Conservation (phyloP, 2,113 vertebrate species). For the Microcebus murinus region DNA sequence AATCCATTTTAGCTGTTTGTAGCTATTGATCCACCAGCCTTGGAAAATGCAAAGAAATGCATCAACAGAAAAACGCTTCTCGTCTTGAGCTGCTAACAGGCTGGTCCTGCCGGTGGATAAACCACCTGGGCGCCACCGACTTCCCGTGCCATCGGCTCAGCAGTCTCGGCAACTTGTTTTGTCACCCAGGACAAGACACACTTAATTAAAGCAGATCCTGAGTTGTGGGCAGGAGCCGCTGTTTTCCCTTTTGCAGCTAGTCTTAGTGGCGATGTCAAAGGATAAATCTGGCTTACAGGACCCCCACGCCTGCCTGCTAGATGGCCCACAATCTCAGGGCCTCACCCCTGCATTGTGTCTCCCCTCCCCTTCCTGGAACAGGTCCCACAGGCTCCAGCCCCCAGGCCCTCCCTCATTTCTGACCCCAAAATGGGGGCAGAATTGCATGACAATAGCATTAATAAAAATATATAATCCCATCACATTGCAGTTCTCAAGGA, state of each 20-base stretch:
- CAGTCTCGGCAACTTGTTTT: conserved; percentile 6
- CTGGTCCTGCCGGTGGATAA: conserved; percentile 11
- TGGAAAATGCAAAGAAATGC: conserved; percentile 60
- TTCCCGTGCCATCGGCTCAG: not conserved
- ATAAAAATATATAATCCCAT: not conserved
- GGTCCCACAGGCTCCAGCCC: not conserved
- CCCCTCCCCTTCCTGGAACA: not conserved
- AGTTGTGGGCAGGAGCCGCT: not conserved
- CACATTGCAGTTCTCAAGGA: not conserved
- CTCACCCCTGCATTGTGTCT: not conserved
- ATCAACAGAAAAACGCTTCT: conserved; percentile 41
- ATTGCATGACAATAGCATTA: not conserved
- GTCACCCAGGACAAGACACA: conserved; percentile 51
- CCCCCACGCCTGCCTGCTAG: not conserved
- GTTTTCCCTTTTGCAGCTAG: not conserved
- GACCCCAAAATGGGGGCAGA: not conserved
- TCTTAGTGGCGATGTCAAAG: not conserved
- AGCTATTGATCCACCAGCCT: conserved; percentile 67
- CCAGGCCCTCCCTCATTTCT: not conserved
- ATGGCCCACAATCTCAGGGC: accelerated
- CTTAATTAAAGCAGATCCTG: conserved; percentile 46
- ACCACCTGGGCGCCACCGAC: conserved; percentile 17
- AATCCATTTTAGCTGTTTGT: conserved; percentile 60
- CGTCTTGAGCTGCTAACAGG: conserved; percentile 1
- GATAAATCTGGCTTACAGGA: not conserved